Percentiles rank a stretch among this genome's conserved stretches.
phyloP scores from a whole-genome alignment of 2,113 vertebrate species.

The Dicaeum eximium region DNA sequence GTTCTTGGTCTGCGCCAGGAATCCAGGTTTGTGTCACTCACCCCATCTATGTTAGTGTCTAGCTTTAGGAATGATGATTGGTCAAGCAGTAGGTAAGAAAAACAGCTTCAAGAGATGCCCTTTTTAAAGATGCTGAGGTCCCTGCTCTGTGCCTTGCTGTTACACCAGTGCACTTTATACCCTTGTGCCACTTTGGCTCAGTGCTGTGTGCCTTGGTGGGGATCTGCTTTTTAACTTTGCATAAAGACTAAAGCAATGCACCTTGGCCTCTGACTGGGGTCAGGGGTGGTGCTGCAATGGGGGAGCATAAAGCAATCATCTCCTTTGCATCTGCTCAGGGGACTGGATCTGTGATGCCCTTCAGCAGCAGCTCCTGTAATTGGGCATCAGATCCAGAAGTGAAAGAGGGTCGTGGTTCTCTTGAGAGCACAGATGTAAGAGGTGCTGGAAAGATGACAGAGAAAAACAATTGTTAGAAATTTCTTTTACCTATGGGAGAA shows the following conservation, averaged over 20 bases:
- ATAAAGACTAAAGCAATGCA: background rate
- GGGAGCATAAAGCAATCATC: rapidly evolving
- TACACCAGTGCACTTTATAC: background rate
- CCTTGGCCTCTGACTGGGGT: background rate
- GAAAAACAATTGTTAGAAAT: conserved; percentile 13
- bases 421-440: background rate
- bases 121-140: background rate
- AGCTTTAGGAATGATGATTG: background rate
- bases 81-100: background rate
- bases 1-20: background rate
- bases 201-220: background rate
- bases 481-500: background rate
- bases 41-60: background rate
- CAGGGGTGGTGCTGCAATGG: background rate
- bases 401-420: background rate
- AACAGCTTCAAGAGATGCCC: background rate
- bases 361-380: background rate
- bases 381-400: background rate
- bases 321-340: background rate
- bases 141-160: background rate
- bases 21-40: background rate
- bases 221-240: background rate
- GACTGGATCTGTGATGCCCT: background rate
- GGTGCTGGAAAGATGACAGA: background rate
- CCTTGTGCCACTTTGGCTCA: background rate